Percentiles rank a stretch among this genome's conserved stretches.
Evolutionary conservation across 2,888 invertebrate genomes (phyloP).

Genomic region (Megamerina dolium): DNA sequence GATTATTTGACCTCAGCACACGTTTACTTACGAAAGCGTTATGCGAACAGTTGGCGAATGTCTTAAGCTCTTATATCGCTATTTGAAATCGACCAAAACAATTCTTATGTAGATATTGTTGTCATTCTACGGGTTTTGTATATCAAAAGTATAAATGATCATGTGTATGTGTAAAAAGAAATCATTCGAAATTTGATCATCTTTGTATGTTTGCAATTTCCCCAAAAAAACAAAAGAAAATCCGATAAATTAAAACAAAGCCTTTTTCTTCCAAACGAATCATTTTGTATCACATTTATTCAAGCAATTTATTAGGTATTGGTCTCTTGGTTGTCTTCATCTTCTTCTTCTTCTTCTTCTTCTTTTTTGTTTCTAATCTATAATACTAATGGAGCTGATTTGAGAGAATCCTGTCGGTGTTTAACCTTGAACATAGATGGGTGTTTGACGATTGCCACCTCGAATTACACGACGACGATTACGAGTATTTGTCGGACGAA

Average conservation of each 20-base stretch:
- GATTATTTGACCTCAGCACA: conserved; percentile 18
- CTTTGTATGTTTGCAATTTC: too few relatives aligned
- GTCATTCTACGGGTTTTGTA: too few relatives aligned
- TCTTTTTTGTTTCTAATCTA: conserved; percentile 26
- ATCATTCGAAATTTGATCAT: too few relatives aligned
- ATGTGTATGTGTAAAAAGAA: too few relatives aligned
- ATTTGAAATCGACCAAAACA: conserved; percentile 16
- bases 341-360: conserved; percentile 23
- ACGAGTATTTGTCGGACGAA: conserved; percentile 12
- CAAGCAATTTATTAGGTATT: background rate
- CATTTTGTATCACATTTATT: background rate
- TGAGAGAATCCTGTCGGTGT: background rate
- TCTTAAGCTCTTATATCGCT: conserved; percentile 22
- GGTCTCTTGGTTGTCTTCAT: conserved; percentile 2
- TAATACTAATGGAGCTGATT: conserved; percentile 28
- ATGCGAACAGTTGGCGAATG: conserved; percentile 14
- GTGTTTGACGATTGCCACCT: conserved; percentile 7
- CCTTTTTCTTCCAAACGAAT: too few relatives aligned
- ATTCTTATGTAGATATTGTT: too few relatives aligned
- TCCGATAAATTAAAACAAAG: too few relatives aligned
- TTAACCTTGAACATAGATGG: conserved; percentile 1
- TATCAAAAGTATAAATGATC: too few relatives aligned
- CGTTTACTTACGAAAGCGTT: conserved; percentile 12
- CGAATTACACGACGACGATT: conserved; percentile 23
- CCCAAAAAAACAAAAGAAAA: too few relatives aligned